Evolutionary conservation across 2,888 invertebrate genomes (phyloP), one percentile per base, ranked within the genome.

Genomic region (Entomobrya proxima): DNA sequence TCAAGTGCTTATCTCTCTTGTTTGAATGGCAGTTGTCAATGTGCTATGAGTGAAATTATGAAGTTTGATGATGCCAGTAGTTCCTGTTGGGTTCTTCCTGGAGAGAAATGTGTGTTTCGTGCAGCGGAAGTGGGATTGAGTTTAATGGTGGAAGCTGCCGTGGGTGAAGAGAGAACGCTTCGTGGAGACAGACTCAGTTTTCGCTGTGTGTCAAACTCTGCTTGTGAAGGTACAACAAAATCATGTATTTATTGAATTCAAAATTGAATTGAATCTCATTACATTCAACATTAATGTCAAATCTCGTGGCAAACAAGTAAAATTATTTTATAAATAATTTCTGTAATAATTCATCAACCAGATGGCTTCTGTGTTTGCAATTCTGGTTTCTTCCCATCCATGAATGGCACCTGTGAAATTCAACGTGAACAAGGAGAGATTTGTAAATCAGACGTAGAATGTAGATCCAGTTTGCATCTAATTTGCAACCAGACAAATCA

Each of bases 1-100:
- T 30, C 64, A 2, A 82, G 82, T 37, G 82, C 82, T 21, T 82
- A 82, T 67, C 64, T 82, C 5, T 67, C 82, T 13, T 82, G 82
- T 47, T n/a, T 67, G 2, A 76, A 82, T 50, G 76, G 76, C 13
- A 75, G 75, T 24, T 82, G 82, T 50, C 82, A 64, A 27, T 82
- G 82, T 67, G 82, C 67, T 0, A n/a, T 82, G 2, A 32, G 21
- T n/a, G 37, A 72, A 32, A 21, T 50, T 4, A 82, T 75, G 76
- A 64, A 67, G 15, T 75, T 76, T 52, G 82, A 82, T 37, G 76
- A 76, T 21, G 35, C 75, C 15, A 75, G 64, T 32, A 75, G 75
- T 27, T 74, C 74, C 7, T 82, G 82, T 37, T 82, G 75, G 75
- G 64, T 82, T 7, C 75, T 76, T 27, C 82, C 82, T 0, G 82